A percentile compares a stretch with the other conserved stretches of the same genome.
phyloP scores from a whole-genome alignment of 2,113 vertebrate species.

The Haemorhous mexicanus region DNA sequence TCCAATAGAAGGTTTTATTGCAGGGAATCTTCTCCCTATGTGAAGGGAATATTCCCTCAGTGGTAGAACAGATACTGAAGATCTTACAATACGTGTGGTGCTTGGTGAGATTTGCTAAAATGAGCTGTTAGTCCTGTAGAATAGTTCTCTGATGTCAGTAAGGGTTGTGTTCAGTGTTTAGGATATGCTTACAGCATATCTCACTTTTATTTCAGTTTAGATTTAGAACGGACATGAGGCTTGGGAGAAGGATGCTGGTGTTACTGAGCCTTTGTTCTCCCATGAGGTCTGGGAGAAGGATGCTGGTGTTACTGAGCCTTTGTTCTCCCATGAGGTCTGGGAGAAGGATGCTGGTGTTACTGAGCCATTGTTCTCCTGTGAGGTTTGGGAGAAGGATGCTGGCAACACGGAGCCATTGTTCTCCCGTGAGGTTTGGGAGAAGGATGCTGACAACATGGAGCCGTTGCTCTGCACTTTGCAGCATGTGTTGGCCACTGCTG shows the following conservation, averaged over 20 bases:
- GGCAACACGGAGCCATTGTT: neutral
- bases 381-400: neutral
- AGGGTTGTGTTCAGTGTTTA: neutral
- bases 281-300: neutral
- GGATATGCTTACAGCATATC: neutral
- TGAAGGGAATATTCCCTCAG: neutral
- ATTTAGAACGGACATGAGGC: neutral
- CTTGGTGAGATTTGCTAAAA: neutral
- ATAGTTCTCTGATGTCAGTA: neutral
- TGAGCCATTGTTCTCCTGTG: no score
- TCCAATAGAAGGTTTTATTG: neutral
- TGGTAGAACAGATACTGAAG: neutral
- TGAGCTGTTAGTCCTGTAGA: neutral
- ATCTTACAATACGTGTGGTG: accelerated
- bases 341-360: no score
- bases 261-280: neutral
- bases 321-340: no score
- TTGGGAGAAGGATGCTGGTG: neutral
- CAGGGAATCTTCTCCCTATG: neutral
- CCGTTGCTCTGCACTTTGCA: neutral
- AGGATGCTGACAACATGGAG: neutral
- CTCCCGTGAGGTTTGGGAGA: neutral
- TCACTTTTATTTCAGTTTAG: neutral
- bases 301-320: no score
- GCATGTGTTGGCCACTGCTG: accelerated